Evolutionary conservation across 2,888 invertebrate species (phyloP).

Genomic region (Diloba caeruleocephala): DNA sequence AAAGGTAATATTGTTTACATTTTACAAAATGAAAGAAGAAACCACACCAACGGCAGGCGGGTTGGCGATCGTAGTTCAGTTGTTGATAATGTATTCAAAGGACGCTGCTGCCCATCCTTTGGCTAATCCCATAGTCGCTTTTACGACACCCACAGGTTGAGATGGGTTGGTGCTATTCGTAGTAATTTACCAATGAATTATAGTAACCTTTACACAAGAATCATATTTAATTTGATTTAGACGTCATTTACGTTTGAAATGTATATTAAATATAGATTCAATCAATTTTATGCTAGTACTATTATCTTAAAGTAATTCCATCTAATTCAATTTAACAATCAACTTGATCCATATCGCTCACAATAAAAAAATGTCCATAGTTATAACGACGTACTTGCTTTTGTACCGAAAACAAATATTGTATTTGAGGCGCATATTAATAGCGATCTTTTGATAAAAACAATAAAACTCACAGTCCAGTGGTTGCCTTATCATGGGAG

Average conservation of each 20-base stretch:
- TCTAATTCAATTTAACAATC: background rate
- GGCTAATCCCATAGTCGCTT: no score
- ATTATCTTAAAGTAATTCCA: constrained; percentile 5
- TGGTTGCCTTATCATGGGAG: constrained; percentile 25
- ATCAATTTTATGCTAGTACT: constrained; percentile 6
- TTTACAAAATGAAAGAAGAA: no score
- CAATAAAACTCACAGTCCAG: constrained; percentile 31
- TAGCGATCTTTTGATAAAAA: constrained; percentile 57
- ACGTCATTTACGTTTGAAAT: constrained; percentile 7
- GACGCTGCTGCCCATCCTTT: no score
- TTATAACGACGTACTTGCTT: constrained; percentile 1
- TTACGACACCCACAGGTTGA: no score
- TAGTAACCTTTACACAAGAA: no score
- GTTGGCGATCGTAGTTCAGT: no score
- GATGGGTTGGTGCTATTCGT: no score
- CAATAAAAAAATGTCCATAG: background rate
- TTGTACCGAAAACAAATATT: constrained; percentile 51
- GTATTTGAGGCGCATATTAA: constrained; percentile 63
- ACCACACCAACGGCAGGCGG: no score
- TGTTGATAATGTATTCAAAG: no score
- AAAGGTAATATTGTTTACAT: no score
- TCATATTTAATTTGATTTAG: constrained; percentile 9
- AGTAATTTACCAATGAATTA: no score
- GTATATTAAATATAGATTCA: constrained; percentile 1
- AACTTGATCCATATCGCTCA: no score